These are phyloP conservation scores for Brachyptera putata DNA, from an alignment of 2,888 invertebrate genomes.

Conservation along the genomic window DNA sequence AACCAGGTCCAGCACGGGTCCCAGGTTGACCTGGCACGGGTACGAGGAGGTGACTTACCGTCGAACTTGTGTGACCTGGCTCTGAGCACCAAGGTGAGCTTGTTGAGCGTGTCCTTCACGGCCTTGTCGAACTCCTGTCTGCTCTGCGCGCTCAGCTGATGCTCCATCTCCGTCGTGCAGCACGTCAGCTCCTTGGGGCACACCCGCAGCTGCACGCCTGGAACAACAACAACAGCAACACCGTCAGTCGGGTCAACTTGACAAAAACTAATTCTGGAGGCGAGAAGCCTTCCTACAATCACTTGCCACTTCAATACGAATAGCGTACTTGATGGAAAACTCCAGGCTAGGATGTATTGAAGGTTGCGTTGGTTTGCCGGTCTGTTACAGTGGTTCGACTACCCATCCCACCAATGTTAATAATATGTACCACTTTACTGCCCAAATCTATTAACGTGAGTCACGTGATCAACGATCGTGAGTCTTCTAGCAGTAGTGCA, in stretches of 20 bases:
- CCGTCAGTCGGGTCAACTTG: no score
- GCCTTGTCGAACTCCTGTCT: constrained; percentile 70
- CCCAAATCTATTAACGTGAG: no score
- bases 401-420: no score
- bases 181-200: constrained; percentile 54
- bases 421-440: no score
- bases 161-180: constrained; percentile 64
- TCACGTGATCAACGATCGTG: no score
- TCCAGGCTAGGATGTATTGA: not conserved
- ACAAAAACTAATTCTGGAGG: constrained; percentile 41
- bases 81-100: constrained; percentile 68
- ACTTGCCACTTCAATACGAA: no score
- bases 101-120: constrained; percentile 68
- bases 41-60: constrained; percentile 75
- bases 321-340: no score
- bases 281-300: not conserved
- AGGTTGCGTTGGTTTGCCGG: no score
- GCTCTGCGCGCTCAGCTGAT: constrained; percentile 64
- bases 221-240: constrained; percentile 44
- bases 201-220: constrained; percentile 49
- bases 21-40: no score
- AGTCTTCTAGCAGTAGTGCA: no score
- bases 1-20: no score
- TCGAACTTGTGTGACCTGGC: constrained; percentile 79
- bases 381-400: no score